phyloP scores from a whole-genome alignment of 2,113 vertebrate species.

The Carettochelys insculpta region DNA sequence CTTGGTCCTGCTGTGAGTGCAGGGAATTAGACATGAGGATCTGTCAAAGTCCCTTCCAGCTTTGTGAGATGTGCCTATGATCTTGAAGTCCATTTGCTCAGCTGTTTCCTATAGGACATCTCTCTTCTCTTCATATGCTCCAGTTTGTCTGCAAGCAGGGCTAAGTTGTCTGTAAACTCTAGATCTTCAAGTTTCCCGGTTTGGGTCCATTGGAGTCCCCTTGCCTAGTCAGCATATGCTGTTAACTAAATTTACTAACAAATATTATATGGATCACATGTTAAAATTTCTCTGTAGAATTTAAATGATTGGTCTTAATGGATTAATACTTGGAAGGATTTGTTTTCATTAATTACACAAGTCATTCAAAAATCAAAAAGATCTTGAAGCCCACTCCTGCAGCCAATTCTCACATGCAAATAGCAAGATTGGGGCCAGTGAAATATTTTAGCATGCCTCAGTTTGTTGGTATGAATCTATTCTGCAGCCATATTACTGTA shows the following conservation, averaged over 20 bases:
- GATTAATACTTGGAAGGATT: constrained; percentile 44
- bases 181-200: no score
- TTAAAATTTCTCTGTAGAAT: constrained; percentile 32
- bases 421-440: constrained; percentile 12
- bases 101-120: no score
- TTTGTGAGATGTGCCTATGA: no score
- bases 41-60: no score
- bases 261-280: constrained; percentile 32
- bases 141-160: no score
- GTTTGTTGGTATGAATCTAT: constrained; percentile 25
- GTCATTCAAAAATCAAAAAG: constrained; percentile 3
- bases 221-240: no score
- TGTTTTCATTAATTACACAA: constrained; percentile 40
- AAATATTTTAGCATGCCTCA: constrained; percentile 13
- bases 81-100: no score
- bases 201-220: no score
- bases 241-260: constrained; percentile 18
- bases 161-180: no score
- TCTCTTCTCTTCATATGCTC: no score
- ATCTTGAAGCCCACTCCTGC: constrained; percentile 1
- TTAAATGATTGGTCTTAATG: constrained; percentile 18
- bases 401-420: constrained; percentile 14
- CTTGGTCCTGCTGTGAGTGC: no score
- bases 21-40: no score
- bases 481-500: neutral